Conservation (phyloP, 1,140 invertebrate genomes). For the Caerostris darwini region DNA sequence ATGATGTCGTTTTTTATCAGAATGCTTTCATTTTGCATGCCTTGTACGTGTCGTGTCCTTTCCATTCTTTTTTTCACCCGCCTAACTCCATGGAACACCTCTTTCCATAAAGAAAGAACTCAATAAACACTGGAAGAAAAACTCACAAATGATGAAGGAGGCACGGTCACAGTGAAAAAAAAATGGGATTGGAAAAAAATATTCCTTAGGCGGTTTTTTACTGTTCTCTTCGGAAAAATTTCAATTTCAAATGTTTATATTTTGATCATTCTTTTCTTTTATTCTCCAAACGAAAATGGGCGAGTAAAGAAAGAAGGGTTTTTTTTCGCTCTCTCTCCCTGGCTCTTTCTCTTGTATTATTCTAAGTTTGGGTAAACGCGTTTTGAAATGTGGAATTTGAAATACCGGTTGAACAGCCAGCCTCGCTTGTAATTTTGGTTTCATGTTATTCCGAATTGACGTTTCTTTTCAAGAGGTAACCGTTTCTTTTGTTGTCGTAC, state of each 20-base stretch:
- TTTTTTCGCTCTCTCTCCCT: background rate
- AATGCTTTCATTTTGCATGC: background rate
- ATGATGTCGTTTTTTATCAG: background rate
- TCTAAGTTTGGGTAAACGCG: background rate
- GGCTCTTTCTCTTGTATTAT: conserved; percentile 1
- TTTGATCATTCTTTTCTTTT: background rate
- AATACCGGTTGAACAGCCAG: background rate
- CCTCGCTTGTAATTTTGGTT: conserved; percentile 20
- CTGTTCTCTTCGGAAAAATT: conserved; percentile 28
- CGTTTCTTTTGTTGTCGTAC: background rate
- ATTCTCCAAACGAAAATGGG: background rate
- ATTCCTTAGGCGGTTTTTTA: background rate
- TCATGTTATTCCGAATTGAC: conserved; percentile 35
- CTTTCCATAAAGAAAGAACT: conserved; percentile 41
- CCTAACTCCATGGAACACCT: background rate
- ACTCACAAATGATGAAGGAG: background rate
- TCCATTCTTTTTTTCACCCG: background rate
- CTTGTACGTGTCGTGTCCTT: background rate
- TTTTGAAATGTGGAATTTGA: conserved; percentile 38
- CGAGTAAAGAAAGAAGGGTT: background rate
- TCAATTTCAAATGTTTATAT: conserved; percentile 71
- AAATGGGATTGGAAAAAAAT: background rate
- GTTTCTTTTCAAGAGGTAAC: background rate
- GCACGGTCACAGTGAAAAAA: background rate
- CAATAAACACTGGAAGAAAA: conserved; percentile 35